Evolutionary conservation across 2,888 invertebrate genomes (phyloP).

Genomic region (Nipponacmea schrenckii): DNA sequence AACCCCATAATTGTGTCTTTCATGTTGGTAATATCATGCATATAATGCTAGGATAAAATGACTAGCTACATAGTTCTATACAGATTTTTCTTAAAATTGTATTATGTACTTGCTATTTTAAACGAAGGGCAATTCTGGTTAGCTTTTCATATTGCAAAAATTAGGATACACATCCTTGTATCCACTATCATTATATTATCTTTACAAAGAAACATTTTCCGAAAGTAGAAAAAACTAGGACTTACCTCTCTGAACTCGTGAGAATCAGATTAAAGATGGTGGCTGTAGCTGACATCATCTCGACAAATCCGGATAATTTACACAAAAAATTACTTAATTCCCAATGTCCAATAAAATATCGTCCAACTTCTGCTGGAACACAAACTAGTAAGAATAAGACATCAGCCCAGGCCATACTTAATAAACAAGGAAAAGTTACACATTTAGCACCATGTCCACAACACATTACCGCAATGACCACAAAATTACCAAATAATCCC

Average conservation of each 20-base stretch:
- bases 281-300: constrained; percentile 69
- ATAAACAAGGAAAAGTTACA: constrained; percentile 63
- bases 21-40: no score
- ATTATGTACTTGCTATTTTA: no score
- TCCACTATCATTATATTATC: no score
- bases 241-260: constrained; percentile 71
- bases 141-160: no score
- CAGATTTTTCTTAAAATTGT: no score
- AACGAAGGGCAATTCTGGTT: no score
- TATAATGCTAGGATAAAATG: no score
- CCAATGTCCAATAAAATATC: constrained; percentile 68
- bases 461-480: constrained; percentile 69
- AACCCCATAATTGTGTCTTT: no score
- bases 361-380: constrained; percentile 69
- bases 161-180: no score
- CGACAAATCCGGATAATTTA: constrained; percentile 69
- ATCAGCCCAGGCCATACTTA: constrained; percentile 68
- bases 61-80: no score
- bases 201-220: no score
- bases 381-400: constrained; percentile 69
- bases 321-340: constrained; percentile 68
- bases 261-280: constrained; percentile 71
- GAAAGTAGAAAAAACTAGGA: not conserved
- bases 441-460: constrained; percentile 64
- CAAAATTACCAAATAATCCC: constrained; percentile 69